Percentiles rank a stretch among this genome's conserved stretches.
phyloP scores from a whole-genome alignment of 2,797 vertebrate species.

The Neoniphon sammara region DNA sequence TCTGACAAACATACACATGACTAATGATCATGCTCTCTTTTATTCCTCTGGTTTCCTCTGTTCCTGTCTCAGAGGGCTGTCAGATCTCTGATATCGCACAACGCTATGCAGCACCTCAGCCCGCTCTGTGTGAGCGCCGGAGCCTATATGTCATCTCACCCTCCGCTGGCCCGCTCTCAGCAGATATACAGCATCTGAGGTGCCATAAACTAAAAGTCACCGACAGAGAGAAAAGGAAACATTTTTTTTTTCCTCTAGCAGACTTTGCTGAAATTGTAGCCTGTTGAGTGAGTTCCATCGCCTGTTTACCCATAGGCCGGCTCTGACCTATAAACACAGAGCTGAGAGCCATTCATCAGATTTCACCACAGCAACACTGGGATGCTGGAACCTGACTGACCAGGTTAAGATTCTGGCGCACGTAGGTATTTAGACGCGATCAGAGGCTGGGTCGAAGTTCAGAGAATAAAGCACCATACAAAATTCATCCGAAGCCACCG shows the following conservation, averaged over 20 bases:
- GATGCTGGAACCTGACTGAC: slow-evolving; percentile 8
- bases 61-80: slow-evolving; percentile 27
- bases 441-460: slow-evolving; percentile 39
- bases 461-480: slow-evolving; percentile 57
- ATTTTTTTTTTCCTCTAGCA: slow-evolving; percentile 10
- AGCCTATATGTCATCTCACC: slow-evolving; percentile 38
- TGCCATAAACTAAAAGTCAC: slow-evolving; percentile 29
- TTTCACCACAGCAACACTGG: slow-evolving; percentile 10
- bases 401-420: slow-evolving; percentile 21
- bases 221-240: slow-evolving; percentile 13
- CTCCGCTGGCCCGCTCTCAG: slow-evolving; percentile 41
- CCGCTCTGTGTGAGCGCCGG: slow-evolving; percentile 10
- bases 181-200: slow-evolving; percentile 45
- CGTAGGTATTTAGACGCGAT: slow-evolving; percentile 42
- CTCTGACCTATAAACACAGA: slow-evolving; percentile 37
- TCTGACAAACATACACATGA: slow-evolving; percentile 50
- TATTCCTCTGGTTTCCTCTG: slow-evolving; percentile 45
- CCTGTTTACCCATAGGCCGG: slow-evolving; percentile 6
- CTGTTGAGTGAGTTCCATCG: not conserved
- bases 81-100: slow-evolving; percentile 58
- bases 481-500: slow-evolving; percentile 57
- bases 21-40: slow-evolving; percentile 57
- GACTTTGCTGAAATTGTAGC: slow-evolving; percentile 16
- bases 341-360: slow-evolving; percentile 21
- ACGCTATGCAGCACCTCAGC: slow-evolving; percentile 17